Evolutionary conservation across 2,888 invertebrate genomes (phyloP).

Genomic region (Trichogramma dendrolimi): DNA sequence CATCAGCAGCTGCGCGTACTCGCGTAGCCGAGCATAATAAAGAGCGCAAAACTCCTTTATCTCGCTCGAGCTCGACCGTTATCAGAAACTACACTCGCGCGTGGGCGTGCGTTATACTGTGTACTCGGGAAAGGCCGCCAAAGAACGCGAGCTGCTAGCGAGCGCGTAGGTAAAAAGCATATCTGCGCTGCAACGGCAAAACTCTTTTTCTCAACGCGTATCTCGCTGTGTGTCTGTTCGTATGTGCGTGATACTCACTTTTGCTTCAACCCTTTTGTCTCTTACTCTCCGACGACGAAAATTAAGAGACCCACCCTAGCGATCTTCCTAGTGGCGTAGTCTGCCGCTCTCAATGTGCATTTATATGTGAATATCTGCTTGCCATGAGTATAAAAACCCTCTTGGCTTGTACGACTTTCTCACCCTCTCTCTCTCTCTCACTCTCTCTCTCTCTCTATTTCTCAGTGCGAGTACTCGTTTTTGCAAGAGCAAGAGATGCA

Average conservation of each 20-base stretch:
- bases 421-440: slow-evolving; percentile 32
- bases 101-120: too few relatives aligned
- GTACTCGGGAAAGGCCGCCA: too few relatives aligned
- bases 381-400: too few relatives aligned
- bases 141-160: too few relatives aligned
- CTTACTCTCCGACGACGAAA: slow-evolving; percentile 39
- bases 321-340: slow-evolving; percentile 22
- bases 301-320: slow-evolving; percentile 43
- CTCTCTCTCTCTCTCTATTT: slow-evolving; percentile 23
- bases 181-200: neutral
- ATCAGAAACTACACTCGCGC: too few relatives aligned
- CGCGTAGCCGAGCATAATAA: too few relatives aligned
- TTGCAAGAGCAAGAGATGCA: slow-evolving; percentile 7
- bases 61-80: too few relatives aligned
- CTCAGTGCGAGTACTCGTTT: slow-evolving; percentile 19
- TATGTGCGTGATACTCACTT: slow-evolving; percentile 1
- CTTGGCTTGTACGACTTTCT: slow-evolving; percentile 1
- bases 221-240: slow-evolving; percentile 31
- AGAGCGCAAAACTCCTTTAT: too few relatives aligned
- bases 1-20: too few relatives aligned
- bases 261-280: slow-evolving; percentile 35
- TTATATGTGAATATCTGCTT: too few relatives aligned
- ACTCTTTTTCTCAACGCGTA: slow-evolving; percentile 23
- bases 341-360: too few relatives aligned
- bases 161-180: too few relatives aligned